Conservation (phyloP, 2,888 invertebrate species). For the Lepidochrysops patricia region DNA sequence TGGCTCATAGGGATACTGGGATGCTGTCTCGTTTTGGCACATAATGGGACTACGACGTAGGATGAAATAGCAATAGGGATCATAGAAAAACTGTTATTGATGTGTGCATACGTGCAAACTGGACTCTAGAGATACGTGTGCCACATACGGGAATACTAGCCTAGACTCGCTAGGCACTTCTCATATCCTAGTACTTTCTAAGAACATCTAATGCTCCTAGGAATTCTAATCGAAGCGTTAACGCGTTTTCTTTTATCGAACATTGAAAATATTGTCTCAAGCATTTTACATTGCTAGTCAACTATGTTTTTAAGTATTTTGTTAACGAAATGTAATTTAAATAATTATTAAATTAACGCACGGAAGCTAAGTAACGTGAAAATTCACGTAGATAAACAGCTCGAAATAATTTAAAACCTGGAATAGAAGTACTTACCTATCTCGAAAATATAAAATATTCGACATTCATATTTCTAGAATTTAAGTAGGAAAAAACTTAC, state of each 20-base stretch:
- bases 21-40: slow-evolving; percentile 32
- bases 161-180: slow-evolving; percentile 48
- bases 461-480: too few species aligned
- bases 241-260: not conserved
- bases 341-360: too few species aligned
- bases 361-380: too few species aligned
- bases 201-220: slow-evolving; percentile 69
- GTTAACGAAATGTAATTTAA: too few species aligned
- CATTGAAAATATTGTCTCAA: not conserved
- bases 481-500: slow-evolving; percentile 21
- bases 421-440: too few species aligned
- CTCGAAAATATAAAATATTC: too few species aligned
- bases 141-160: slow-evolving; percentile 46
- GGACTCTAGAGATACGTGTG: slow-evolving; percentile 43
- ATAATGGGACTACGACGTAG: slow-evolving; percentile 21
- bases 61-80: slow-evolving; percentile 51
- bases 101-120: slow-evolving; percentile 38
- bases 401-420: too few species aligned
- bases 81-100: slow-evolving; percentile 44
- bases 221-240: slow-evolving; percentile 43
- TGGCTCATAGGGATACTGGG: slow-evolving; percentile 30
- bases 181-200: slow-evolving; percentile 68
- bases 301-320: too few species aligned
- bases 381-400: too few species aligned
- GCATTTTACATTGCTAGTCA: too few species aligned